Percentiles rank a stretch among this genome's conserved stretches.
phyloP scores from a whole-genome alignment of 2,888 invertebrate species.

The Gerosis bhagava region DNA sequence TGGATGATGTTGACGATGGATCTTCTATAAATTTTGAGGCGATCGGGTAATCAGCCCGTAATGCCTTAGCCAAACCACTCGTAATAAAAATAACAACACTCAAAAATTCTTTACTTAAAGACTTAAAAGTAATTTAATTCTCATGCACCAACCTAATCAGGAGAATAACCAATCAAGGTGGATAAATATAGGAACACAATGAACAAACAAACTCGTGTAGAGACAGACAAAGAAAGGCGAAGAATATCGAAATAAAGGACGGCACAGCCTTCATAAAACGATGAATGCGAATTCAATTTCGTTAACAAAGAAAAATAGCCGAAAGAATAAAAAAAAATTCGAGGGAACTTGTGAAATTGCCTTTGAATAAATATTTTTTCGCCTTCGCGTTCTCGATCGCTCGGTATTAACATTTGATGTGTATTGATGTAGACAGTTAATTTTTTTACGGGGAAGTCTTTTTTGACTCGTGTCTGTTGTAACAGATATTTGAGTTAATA shows the following conservation, averaged over 20 bases:
- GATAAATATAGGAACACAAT: neutral
- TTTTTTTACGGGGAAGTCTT: conserved; percentile 6
- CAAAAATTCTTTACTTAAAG: too few relatives aligned
- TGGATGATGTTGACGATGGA: too few relatives aligned
- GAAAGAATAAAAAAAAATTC: conserved; percentile 41
- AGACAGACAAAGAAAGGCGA: conserved; percentile 18
- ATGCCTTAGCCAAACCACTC: too few relatives aligned
- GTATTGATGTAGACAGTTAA: conserved; percentile 17
- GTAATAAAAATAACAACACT: too few relatives aligned
- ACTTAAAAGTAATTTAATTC: too few relatives aligned
- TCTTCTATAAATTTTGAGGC: too few relatives aligned
- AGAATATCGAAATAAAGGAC: conserved; percentile 50
- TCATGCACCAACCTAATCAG: too few relatives aligned
- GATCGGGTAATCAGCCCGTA: too few relatives aligned
- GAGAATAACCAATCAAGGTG: neutral
- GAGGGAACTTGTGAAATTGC: conserved; percentile 34
- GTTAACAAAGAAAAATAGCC: conserved; percentile 64
- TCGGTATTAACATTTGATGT: conserved; percentile 16
- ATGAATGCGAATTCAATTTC: conserved; percentile 67
- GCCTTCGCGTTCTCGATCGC: conserved; percentile 23
- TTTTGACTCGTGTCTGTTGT: conserved; percentile 2
- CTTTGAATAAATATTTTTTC: conserved; percentile 48
- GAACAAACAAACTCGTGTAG: conserved; percentile 3
- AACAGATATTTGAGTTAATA: too few relatives aligned
- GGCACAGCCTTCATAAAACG: conserved; percentile 56